Base-by-base conservation (phyloP, 2,797 vertebrate genomes). In the Clarias laeviceps region DNA sequence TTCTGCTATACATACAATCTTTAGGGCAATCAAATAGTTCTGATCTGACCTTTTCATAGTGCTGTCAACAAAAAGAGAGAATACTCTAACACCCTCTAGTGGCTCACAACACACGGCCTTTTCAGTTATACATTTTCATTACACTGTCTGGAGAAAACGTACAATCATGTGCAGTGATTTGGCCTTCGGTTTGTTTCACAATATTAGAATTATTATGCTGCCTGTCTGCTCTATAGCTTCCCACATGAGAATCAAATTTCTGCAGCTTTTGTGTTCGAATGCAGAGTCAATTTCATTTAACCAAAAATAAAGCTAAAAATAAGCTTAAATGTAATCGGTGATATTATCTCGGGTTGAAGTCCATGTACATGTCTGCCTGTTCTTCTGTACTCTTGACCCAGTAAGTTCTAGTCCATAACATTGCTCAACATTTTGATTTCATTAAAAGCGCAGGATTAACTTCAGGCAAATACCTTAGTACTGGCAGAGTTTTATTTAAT, bases 81-180 rank as follows among this genome's bases (percentile, higher is more conserved):
- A 32, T 24, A 2, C 5, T 84, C 80, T 88, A 61, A 4, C 68
- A 6, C 87, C 78, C 84, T 85, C 89, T 89, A 84, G 85, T 88
- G 89, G 50, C 37, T n/a, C 1, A 59, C n/a, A 29, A 27, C 57
- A 74, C 40, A 68, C 22, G 18, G 45, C 68, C 3, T 62, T 82
- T 37, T 50, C 62, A 32, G 18, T 29, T 45, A 54, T 54, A 17
- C 8, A 45, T 61, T 15, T n/a, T 62, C 29, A 64, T 17, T 27
- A 6, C 17, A 27, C 12, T 24, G 2, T 40, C 12, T 62, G 77
- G 27, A 37, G 8, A 78, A 34, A 77, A 77, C 7, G 20, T 14
- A 59, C 17, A 11, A 57, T 5, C 4, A 32, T 78, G 76, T 40
- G n/a, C 22, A 40, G 0, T 78, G 20, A 62, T 78, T 61, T 37